These are phyloP conservation scores for Apaloderma vittatum DNA, from an alignment of 2,113 vertebrate genomes.

Conservation along the genomic window DNA sequence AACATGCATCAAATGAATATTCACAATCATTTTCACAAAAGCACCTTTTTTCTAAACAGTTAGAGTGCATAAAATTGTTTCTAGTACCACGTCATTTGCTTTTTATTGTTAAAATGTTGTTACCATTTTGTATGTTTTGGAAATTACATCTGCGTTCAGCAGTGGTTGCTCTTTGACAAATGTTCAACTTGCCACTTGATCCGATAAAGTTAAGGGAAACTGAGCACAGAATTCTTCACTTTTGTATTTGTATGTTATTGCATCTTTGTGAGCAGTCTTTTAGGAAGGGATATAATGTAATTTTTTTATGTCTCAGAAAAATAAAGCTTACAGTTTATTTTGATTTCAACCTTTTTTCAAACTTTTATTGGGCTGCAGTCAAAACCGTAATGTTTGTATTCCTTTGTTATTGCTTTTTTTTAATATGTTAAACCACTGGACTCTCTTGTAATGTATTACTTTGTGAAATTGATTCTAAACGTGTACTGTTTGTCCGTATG, in stretches of 20 bases:
- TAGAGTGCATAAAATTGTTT: slow-evolving; percentile 38
- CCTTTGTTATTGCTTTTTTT: slow-evolving; percentile 68
- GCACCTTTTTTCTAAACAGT: slow-evolving; percentile 67
- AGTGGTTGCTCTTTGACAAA: slow-evolving; percentile 40
- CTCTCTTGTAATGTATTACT: slow-evolving; percentile 73
- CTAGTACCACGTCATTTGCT: slow-evolving; percentile 62
- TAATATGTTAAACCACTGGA: slow-evolving; percentile 78
- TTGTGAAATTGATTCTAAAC: slow-evolving; percentile 72
- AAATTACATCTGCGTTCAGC: slow-evolving; percentile 10
- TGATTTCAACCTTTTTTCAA: slow-evolving; percentile 34
- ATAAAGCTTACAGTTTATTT: slow-evolving; percentile 56
- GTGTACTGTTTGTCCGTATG: slow-evolving; percentile 75
- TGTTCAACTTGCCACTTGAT: slow-evolving; percentile 49
- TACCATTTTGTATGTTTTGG: slow-evolving; percentile 71
- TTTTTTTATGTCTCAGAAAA: slow-evolving; percentile 49
- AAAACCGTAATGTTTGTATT: slow-evolving; percentile 71
- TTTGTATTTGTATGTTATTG: slow-evolving; percentile 70
- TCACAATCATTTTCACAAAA: slow-evolving; percentile 67
- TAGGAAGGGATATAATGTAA: slow-evolving; percentile 3
- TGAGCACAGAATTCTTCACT: slow-evolving; percentile 64
- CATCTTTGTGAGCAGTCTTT: slow-evolving; percentile 38
- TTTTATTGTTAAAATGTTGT: slow-evolving; percentile 66
- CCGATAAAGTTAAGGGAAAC: slow-evolving; percentile 67
- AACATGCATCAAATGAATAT: slow-evolving; percentile 60
- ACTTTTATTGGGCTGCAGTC: slow-evolving; percentile 66